Evolutionary conservation across 2,797 vertebrate species (phyloP).

Genomic region (Diglossa cyanea): DNA sequence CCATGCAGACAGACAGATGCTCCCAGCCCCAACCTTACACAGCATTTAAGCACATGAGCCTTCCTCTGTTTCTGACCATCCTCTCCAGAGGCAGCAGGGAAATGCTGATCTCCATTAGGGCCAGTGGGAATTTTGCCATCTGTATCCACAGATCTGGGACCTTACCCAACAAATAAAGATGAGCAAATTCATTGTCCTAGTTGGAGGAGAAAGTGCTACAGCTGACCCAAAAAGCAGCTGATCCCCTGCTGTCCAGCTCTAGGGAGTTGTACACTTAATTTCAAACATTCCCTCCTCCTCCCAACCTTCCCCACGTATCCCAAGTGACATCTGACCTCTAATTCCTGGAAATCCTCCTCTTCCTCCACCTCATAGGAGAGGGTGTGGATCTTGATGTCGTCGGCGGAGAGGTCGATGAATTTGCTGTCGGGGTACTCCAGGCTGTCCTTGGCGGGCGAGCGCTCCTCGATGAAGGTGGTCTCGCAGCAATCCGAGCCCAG

Average conservation of each 20-base stretch:
- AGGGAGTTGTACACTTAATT: background rate
- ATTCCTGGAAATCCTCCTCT: slow-evolving; percentile 90
- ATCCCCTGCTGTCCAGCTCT: background rate
- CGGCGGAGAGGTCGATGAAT: slow-evolving; percentile 83
- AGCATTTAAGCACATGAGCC: background rate
- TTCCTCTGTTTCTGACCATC: background rate
- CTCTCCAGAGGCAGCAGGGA: background rate
- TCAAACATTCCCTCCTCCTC: background rate
- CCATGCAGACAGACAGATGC: background rate
- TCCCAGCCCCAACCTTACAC: background rate
- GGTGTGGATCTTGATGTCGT: slow-evolving; percentile 88
- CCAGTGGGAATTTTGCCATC: background rate
- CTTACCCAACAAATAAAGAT: background rate
- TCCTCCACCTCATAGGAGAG: slow-evolving; percentile 90
- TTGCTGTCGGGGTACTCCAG: slow-evolving; percentile 82
- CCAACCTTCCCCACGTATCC: background rate
- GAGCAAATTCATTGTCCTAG: fast-evolving
- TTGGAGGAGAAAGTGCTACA: background rate
- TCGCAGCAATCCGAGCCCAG: slow-evolving; percentile 84
- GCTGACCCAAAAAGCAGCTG: background rate
- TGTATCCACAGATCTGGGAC: background rate
- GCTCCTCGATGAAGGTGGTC: slow-evolving; percentile 91
- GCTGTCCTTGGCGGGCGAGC: slow-evolving; percentile 79
- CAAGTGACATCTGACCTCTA: slow-evolving; percentile 83
- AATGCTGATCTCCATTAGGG: background rate